Evolutionary conservation across 2,888 invertebrate species (phyloP).

Genomic region (Drosophila ezoana): DNA sequence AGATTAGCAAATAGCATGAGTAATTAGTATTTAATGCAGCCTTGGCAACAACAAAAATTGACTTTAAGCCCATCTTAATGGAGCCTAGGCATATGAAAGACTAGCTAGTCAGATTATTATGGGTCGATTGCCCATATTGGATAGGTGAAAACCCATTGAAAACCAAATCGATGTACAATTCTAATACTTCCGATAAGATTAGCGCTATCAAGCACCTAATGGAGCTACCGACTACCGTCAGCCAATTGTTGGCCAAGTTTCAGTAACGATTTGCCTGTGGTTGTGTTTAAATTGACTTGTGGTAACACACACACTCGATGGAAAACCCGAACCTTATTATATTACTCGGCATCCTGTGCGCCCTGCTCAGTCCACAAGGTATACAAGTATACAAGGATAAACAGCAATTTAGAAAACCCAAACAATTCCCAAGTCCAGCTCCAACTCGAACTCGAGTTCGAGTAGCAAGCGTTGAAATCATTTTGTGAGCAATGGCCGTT

Average conservation of each 20-base stretch:
- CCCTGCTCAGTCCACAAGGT: constrained; percentile 57
- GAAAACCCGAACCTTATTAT: constrained; percentile 37
- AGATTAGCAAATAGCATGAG: constrained; percentile 32
- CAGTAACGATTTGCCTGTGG: constrained; percentile 47
- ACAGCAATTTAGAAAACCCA: constrained; percentile 36
- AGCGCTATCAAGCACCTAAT: constrained; percentile 50
- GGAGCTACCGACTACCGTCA: constrained; percentile 21
- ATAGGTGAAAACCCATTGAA: constrained; percentile 5
- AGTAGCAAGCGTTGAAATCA: constrained; percentile 28
- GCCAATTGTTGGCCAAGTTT: constrained; percentile 24
- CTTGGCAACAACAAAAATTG: constrained; percentile 50
- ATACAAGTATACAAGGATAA: constrained; percentile 16
- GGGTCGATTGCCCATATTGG: neutral
- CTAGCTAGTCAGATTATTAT: constrained; percentile 6
- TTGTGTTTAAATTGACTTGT: constrained; percentile 4
- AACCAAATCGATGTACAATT: constrained; percentile 35
- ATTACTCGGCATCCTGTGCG: constrained; percentile 46
- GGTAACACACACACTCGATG: constrained; percentile 29
- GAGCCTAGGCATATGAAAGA: neutral
- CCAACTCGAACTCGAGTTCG: neutral
- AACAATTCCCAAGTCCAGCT: constrained; percentile 12
- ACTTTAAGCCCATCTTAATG: constrained; percentile 35
- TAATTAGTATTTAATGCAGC: constrained; percentile 36
- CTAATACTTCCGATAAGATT: constrained; percentile 62
- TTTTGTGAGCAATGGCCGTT: constrained; percentile 60